These are phyloP conservation scores for Aphelenchoides besseyi DNA, from an alignment of 1,140 invertebrate genomes.

Conservation along the genomic window DNA sequence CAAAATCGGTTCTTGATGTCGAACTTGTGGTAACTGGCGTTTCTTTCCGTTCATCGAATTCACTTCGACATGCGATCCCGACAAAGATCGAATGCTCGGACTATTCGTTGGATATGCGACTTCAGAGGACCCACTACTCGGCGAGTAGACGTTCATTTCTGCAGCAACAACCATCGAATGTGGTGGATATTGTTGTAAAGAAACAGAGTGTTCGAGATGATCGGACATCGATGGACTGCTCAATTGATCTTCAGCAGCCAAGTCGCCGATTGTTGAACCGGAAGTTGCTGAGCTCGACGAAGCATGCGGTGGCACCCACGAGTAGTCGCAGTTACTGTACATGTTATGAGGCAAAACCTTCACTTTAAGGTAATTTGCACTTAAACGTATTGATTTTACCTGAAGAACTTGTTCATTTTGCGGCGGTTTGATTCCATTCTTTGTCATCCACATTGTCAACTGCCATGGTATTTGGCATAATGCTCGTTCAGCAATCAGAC, in stretches of 20 bases:
- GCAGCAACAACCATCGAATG: neutral
- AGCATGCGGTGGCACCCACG: neutral
- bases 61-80: no score
- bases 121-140: neutral
- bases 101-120: neutral
- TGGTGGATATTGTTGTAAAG: neutral
- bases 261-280: neutral
- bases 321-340: neutral
- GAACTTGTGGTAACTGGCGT: neutral
- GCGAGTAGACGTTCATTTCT: neutral
- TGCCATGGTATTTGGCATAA: constrained; percentile 48
- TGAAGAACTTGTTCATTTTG: neutral
- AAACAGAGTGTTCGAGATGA: neutral
- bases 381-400: neutral
- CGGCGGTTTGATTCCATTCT: constrained; percentile 47
- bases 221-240: neutral
- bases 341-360: neutral
- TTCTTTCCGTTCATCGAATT: neutral
- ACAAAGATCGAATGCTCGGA: neutral
- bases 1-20: neutral
- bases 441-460: constrained; percentile 51
- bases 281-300: neutral
- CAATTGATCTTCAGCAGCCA: neutral
- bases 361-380: neutral
- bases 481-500: constrained; percentile 42